Conservation (phyloP, 53 echinoderm and acorn worm genomes). For the Arbacia lixula region DNA sequence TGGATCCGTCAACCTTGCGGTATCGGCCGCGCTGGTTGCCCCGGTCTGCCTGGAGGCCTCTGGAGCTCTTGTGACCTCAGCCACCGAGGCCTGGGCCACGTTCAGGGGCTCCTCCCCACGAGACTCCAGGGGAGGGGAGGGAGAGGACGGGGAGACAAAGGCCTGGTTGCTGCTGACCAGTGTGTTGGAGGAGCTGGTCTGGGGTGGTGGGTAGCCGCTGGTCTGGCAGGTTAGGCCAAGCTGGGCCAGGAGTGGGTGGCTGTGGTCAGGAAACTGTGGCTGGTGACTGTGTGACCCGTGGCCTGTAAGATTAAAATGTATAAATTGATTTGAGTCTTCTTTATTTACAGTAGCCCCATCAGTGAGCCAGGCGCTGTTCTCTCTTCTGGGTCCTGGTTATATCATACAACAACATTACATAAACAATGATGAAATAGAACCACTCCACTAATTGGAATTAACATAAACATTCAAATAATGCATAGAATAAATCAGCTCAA, state of each 20-base stretch:
- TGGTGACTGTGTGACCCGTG: conserved; percentile 17
- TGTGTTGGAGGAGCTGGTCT: neutral
- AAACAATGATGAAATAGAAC: no score
- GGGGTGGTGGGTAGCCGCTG: neutral
- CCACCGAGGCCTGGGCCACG: neutral
- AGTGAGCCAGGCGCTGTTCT: no score
- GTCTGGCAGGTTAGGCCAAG: conserved; percentile 10
- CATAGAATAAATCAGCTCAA: no score
- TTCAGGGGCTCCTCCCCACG: neutral
- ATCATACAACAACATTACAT: no score
- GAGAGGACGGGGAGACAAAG: conserved; percentile 13
- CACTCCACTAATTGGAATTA: no score
- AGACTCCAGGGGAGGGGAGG: conserved; percentile 16
- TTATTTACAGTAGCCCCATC: no score
- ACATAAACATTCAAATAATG: no score
- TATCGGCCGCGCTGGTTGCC: neutral
- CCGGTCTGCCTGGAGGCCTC: neutral
- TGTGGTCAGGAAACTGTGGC: conserved; percentile 34
- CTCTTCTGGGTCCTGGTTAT: no score
- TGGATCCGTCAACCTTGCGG: no score
- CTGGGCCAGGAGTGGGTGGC: conserved; percentile 19
- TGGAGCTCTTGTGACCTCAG: neutral
- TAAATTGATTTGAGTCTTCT: no score
- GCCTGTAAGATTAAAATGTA: neutral
- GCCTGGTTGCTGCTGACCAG: neutral